Percentiles rank a stretch among this genome's conserved stretches.
These are phyloP conservation scores for Busseola fusca DNA, from an alignment of 2,888 invertebrate genomes.

Conservation along the genomic window DNA sequence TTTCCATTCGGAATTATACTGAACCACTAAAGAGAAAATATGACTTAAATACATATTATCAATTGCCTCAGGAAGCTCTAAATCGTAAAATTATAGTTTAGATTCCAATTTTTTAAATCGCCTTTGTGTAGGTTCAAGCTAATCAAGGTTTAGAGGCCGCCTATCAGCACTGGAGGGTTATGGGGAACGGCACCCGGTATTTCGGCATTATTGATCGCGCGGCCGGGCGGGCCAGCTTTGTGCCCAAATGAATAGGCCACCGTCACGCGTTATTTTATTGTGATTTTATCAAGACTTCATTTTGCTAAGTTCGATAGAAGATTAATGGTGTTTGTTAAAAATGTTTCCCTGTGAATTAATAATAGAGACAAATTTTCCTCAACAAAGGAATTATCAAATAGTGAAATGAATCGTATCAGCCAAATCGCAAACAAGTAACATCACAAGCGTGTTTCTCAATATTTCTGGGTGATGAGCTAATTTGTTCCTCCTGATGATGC, in stretches of 20 bases:
- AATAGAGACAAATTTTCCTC: slow-evolving; percentile 26
- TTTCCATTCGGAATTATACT: slow-evolving; percentile 37
- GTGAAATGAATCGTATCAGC: slow-evolving; percentile 46
- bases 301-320: slow-evolving; percentile 53
- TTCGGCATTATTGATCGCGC: slow-evolving; percentile 61
- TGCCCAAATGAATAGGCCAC: slow-evolving; percentile 58
- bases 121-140: slow-evolving; percentile 48
- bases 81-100: slow-evolving; percentile 57
- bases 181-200: slow-evolving; percentile 59
- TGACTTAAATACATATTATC: slow-evolving; percentile 45
- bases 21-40: slow-evolving; percentile 44
- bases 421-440: slow-evolving; percentile 36
- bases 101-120: slow-evolving; percentile 58
- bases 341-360: slow-evolving; percentile 36
- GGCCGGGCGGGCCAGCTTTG: slow-evolving; percentile 51
- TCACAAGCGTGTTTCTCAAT: slow-evolving; percentile 46
- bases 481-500: slow-evolving; percentile 52
- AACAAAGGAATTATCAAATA: slow-evolving; percentile 38
- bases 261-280: slow-evolving; percentile 60
- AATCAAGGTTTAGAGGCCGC: slow-evolving; percentile 60
- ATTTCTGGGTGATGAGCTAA: slow-evolving; percentile 58
- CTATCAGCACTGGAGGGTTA: slow-evolving; percentile 58
- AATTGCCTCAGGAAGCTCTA: slow-evolving; percentile 33
- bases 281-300: slow-evolving; percentile 61
- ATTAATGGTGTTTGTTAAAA: slow-evolving; percentile 54